A percentile compares a stretch with the other conserved stretches of the same genome.
These are phyloP conservation scores for Colletes collaris DNA, from an alignment of 2,888 invertebrate genomes.

Conservation along the genomic window DNA sequence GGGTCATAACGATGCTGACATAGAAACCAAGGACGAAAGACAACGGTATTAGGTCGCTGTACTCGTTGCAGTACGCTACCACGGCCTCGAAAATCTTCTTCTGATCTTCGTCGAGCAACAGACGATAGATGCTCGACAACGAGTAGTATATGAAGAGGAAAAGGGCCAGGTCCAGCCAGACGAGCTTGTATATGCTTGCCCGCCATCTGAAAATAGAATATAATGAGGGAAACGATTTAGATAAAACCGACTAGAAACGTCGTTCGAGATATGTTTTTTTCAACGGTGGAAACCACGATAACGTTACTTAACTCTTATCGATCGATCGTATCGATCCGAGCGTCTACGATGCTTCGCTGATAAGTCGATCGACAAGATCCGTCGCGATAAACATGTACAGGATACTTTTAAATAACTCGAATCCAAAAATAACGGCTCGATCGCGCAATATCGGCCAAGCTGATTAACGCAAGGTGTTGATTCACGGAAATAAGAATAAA, in stretches of 20 bases:
- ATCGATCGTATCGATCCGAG: not conserved
- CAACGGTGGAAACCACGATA: not conserved
- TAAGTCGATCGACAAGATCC: too few species aligned
- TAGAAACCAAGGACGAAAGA: constrained; percentile 98
- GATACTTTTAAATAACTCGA: not conserved
- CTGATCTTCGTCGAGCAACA: constrained; percentile 87
- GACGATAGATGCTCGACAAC: constrained; percentile 91
- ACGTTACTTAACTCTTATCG: not conserved
- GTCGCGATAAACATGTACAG: too few species aligned
- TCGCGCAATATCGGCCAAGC: too few species aligned
- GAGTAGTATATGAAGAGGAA: constrained; percentile 91
- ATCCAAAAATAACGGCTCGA: not conserved
- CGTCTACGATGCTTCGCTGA: too few species aligned
- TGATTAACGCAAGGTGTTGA: too few species aligned
- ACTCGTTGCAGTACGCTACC: constrained; percentile 93
- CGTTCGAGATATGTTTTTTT: not conserved
- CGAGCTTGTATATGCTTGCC: constrained; percentile 96
- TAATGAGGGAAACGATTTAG: not conserved
- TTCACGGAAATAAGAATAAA: too few species aligned
- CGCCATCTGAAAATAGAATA: constrained; percentile 90
- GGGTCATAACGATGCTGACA: constrained; percentile 95
- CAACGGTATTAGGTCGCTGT: constrained; percentile 94
- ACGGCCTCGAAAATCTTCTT: constrained; percentile 92
- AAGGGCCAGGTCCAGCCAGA: constrained; percentile 94
- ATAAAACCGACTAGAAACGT: not conserved